Conservation (phyloP, 2,888 invertebrate species). For the Catotricha subobsoleta region DNA sequence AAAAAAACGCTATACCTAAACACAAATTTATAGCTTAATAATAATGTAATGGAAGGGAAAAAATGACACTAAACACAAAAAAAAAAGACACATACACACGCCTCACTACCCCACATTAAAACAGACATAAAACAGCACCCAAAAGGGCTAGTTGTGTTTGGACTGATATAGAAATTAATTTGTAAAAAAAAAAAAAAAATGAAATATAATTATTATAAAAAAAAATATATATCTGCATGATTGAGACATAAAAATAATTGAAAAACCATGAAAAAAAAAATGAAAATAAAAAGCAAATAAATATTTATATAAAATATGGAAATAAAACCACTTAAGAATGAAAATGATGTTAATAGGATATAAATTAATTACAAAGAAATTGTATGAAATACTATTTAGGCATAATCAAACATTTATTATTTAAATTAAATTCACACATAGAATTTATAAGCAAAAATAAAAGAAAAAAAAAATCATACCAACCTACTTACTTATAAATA, state of each 20-base stretch:
- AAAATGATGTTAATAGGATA: background rate
- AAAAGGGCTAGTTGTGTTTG: background rate
- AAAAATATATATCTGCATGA: background rate
- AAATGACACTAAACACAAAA: too few species aligned
- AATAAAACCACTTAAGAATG: background rate
- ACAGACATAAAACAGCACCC: background rate
- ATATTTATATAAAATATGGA: background rate
- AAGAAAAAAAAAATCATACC: background rate
- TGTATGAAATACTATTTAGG: background rate
- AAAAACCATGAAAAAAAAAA: background rate
- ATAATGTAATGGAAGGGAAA: too few species aligned
- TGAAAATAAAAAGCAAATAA: background rate
- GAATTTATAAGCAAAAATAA: background rate
- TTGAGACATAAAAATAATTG: background rate
- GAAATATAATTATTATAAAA: background rate
- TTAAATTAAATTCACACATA: constrained; percentile 1
- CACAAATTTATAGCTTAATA: too few species aligned
- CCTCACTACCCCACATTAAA: too few species aligned
- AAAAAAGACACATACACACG: too few species aligned
- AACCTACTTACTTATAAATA: too few species aligned
- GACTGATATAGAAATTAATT: too few species aligned
- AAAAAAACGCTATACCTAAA: too few species aligned
- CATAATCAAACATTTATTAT: background rate
- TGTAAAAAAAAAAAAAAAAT: background rate
- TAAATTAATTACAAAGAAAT: too few species aligned